Base-by-base conservation (phyloP, 2,113 vertebrate species). In the Ptilonorhynchus violaceus region DNA sequence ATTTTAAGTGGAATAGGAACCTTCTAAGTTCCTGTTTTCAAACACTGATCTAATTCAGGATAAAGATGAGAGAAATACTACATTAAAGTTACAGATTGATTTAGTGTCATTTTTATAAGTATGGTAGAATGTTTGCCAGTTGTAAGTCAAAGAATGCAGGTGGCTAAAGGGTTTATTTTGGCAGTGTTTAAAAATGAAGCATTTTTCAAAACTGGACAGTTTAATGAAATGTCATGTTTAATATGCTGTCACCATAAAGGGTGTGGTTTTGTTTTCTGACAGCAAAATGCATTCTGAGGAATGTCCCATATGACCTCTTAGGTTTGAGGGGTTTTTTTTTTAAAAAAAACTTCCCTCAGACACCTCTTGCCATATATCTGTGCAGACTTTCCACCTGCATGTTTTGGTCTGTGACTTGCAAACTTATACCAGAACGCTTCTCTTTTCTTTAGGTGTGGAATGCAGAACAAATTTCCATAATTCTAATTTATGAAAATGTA, bases 1-100 rank as follows among this genome's bases (percentile, higher is more conserved):
- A 46, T 93, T 96, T 86, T 41, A 90, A 92, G 64, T 88, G 93
- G 50, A 94, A 62, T 76, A 64, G 87, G 70, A 94, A 52, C 67
- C 46, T 80, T 93, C 42, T 74, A 4, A 66, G 59, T 94, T 94
- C 37, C 89, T 83, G 49, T 77, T 88, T 89, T 70, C 46, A 79
- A 88, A 77, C 67, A 47, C 10, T 50, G 93, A 92, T 94, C 50
- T 94, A 88, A 90, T 93, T 90, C 66, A 85, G 55, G 75, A 66
- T 83, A 83, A 94, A 85, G 55, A 49, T 2, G 2, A 78, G 72
- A 90, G 56, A 74, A 93, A 77, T 55, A 63, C 1, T 85, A 60
- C 37, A 46, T 79, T 89, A 27, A 80, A 93, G 69, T 67, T 84
- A 60, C 1, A 67, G 37, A 74, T 89, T 58, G 79, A 58, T 89